Percentiles rank a stretch among this genome's conserved stretches.
Evolutionary conservation across 2,113 vertebrate genomes (phyloP).

Genomic region (Zingel zingel): DNA sequence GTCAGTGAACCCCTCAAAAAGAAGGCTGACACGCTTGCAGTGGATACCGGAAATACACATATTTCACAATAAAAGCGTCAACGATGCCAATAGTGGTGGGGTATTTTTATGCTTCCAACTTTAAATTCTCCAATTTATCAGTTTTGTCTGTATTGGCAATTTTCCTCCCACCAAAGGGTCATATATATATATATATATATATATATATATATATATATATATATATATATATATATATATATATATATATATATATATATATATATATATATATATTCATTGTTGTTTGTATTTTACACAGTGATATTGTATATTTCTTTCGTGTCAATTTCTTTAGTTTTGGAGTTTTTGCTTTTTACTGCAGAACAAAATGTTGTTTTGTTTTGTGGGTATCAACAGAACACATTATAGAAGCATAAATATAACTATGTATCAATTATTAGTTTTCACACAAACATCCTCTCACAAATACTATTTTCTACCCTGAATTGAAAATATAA

Average conservation of each 20-base stretch:
- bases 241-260: too few species aligned
- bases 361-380: not conserved
- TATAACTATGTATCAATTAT: not conserved
- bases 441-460: not conserved
- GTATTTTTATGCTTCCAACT: not conserved
- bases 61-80: constrained; percentile 64
- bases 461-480: not conserved
- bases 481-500: not conserved
- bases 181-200: too few species aligned
- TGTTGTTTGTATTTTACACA: too few species aligned
- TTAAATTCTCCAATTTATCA: not conserved
- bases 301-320: too few species aligned
- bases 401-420: not conserved
- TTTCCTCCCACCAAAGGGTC: not conserved
- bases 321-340: too few species aligned
- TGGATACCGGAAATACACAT: constrained; percentile 42
- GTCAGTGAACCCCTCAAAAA: constrained; percentile 9
- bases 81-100: not conserved
- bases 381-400: not conserved
- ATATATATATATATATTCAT: not conserved
- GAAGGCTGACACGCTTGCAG: constrained; percentile 10
- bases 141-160: not conserved
- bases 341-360: not conserved
- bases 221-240: too few species aligned
- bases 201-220: too few species aligned